phyloP scores from a whole-genome alignment of 2,113 vertebrate genomes.

The Neopipo cinnamomea region DNA sequence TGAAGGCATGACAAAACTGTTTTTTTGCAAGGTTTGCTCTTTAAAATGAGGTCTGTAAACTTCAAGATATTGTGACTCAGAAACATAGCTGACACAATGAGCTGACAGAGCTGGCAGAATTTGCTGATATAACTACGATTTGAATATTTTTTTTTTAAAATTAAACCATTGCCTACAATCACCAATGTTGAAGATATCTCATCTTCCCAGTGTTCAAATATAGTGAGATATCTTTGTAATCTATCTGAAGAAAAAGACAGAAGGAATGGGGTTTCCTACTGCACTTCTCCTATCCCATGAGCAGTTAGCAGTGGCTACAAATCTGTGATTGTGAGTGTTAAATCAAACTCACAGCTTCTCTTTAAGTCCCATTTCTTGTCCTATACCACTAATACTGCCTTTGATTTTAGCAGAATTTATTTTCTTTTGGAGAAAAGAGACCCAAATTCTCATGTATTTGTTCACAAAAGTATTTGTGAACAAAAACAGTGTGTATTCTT shows the following conservation, averaged over 20 bases:
- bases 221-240: not conserved
- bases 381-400: not conserved
- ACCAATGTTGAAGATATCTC: not conserved
- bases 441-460: not conserved
- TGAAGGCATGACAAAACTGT: not conserved
- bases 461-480: not conserved
- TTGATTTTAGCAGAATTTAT: not conserved
- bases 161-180: not conserved
- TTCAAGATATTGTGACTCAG: not conserved
- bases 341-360: fast-evolving
- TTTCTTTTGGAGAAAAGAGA: not conserved
- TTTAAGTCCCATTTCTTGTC: not conserved
- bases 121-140: not conserved
- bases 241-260: not conserved
- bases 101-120: not conserved
- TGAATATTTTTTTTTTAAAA: not conserved
- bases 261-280: not conserved
- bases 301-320: not conserved
- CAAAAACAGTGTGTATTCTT: not conserved
- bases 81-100: not conserved
- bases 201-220: not conserved
- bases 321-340: not conserved
- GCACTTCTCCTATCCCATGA: not conserved
- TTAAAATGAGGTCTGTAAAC: not conserved
- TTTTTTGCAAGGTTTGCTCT: not conserved